phyloP scores from a whole-genome alignment of 2,113 vertebrate species.

The Otolemur garnettii region DNA sequence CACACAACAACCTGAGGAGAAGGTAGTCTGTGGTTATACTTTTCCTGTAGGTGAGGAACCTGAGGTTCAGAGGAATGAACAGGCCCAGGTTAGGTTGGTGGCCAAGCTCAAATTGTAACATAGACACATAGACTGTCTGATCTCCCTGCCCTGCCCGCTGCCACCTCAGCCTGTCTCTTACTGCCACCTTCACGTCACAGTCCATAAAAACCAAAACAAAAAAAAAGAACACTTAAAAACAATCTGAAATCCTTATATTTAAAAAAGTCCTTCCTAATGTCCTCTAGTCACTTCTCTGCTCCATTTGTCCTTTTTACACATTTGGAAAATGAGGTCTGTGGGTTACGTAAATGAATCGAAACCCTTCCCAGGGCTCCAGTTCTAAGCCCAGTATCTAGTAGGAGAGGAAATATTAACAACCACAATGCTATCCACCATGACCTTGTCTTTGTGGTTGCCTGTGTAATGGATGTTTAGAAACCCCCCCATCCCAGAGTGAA shows the following conservation, averaged over 20 bases:
- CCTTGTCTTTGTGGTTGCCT: constrained; percentile 70
- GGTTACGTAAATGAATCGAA: neutral
- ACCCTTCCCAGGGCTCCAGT: no score
- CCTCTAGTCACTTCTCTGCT: neutral
- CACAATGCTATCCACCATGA: neutral
- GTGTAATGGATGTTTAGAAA: constrained; percentile 67
- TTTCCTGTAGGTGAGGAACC: neutral
- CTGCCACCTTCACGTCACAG: rapidly evolving
- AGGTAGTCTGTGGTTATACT: neutral
- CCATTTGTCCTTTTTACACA: neutral
- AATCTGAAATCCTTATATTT: neutral
- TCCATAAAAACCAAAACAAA: neutral
- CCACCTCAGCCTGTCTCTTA: rapidly evolving
- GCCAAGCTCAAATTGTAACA: neutral
- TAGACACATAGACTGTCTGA: neutral
- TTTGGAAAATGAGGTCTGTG: neutral
- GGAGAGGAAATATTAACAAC: rapidly evolving
- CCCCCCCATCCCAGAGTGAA: neutral
- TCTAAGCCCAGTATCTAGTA: neutral
- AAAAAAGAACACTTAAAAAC: neutral
- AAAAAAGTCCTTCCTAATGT: neutral
- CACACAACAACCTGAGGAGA: neutral
- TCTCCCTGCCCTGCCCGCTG: rapidly evolving
- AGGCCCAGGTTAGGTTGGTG: neutral
- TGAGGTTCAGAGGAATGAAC: neutral